These are phyloP conservation scores for Cheilosia grossa DNA, from an alignment of 2,888 invertebrate species.

Conservation along the genomic window DNA sequence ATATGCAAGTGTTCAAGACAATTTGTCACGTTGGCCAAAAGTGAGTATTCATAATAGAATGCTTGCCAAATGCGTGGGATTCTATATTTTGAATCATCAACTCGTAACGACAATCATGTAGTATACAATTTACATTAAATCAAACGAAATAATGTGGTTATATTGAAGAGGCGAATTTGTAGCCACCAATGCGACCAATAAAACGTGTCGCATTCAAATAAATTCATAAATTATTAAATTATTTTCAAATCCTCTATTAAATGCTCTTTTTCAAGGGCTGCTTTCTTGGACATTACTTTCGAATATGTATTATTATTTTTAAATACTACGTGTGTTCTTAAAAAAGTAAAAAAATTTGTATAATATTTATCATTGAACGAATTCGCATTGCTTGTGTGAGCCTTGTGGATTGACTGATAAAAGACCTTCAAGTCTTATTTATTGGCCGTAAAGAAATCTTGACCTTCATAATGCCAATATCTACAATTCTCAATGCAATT, in stretches of 20 bases:
- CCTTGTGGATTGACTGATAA: constrained; percentile 3
- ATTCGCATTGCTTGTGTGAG: background rate
- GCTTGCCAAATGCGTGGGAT: constrained; percentile 51
- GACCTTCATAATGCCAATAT: background rate
- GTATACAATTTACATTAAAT: constrained; percentile 1
- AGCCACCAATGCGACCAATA: background rate
- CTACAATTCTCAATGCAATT: background rate
- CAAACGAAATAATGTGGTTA: background rate
- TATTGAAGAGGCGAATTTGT: background rate
- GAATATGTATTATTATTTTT: background rate
- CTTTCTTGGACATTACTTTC: constrained; percentile 17
- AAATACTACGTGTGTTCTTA: background rate
- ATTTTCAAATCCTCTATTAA: background rate
- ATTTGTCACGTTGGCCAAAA: constrained; percentile 15
- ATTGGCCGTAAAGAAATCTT: constrained; percentile 4
- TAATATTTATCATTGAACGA: constrained; percentile 19
- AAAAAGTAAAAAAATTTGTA: background rate
- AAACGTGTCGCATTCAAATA: constrained; percentile 4
- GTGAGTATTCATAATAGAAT: background rate
- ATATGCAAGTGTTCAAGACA: constrained; percentile 17
- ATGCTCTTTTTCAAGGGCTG: background rate
- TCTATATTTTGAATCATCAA: constrained; percentile 29
- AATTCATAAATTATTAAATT: background rate
- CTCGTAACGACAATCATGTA: background rate
- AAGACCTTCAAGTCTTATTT: constrained; percentile 28